Base-by-base conservation (phyloP, 2,888 invertebrate species). In the Lottia scabra region DNA sequence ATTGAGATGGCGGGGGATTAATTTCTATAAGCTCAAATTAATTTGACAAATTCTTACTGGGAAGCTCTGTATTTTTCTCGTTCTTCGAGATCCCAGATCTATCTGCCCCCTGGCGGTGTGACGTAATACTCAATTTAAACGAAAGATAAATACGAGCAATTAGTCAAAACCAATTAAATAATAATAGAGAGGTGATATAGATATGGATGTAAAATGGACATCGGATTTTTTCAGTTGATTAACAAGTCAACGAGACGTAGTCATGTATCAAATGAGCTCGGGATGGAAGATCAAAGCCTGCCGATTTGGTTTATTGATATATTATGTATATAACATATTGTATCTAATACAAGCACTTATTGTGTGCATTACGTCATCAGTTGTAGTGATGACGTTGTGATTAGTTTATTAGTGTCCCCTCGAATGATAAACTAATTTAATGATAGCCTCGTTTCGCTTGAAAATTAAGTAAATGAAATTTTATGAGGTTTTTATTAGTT, bases 91-190 rank as follows among this genome's bases (percentile, higher is more conserved):
- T 56, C 56, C 56, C 19, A 56, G 19, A 56, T 56, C 56, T 19
- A 56, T 12, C 56, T 19, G 38, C 56, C 56, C 56, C 23, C 56
- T 56, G 56, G 56, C 56, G 56, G 19, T 56, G 56, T 56, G 19
- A 56, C 1, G 56, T 56, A 56, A 56, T 56, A 2, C 10, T 10
- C 23, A 56, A 56, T 56, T 56, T 56, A 56, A 56, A 23, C 10
- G 23, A 10, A 56, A 56, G 56, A 56, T 56, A 56, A 56, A 56
- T 19, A 56, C 19, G 56, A 19, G 13, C 56, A 56, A 56, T 56
- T 56, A 56, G 56, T 19, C 56, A 56, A 56, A 56, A 19, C 56
- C 56, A 56, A 56, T 56, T 56, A 56, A 56, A 56, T 56, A 56
- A 56, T 56, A 56, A 56, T 56, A 56, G 56, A 19, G 19, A 19